Percentiles rank a stretch among this genome's conserved stretches.
Evolutionary conservation across 2,113 vertebrate species (phyloP).

Genomic region (Dolichallabes microphthalmus): DNA sequence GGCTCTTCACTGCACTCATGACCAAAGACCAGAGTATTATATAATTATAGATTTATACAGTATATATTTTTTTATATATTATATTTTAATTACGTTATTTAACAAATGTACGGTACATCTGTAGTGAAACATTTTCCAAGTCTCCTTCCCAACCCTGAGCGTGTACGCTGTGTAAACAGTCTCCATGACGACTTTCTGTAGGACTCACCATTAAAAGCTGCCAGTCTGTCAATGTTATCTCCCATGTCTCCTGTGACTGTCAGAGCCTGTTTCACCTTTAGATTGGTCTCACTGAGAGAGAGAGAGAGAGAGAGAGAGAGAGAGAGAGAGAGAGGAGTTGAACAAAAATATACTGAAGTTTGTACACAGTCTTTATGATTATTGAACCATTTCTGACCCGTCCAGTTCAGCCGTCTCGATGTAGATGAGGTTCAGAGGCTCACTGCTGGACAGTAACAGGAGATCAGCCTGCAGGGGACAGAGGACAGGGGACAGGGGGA

Average conservation of each 20-base stretch:
- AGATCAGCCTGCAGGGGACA: slow-evolving; percentile 80
- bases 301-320: slow-evolving; percentile 19
- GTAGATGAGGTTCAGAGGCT: slow-evolving; percentile 86
- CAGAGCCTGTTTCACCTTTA: slow-evolving; percentile 93
- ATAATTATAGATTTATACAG: neutral
- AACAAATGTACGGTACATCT: too few relatives aligned
- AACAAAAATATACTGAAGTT: neutral
- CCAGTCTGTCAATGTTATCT: slow-evolving; percentile 73
- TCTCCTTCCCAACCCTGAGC: neutral
- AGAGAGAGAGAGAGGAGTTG: slow-evolving; percentile 3
- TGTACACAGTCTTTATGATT: neutral
- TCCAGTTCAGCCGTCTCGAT: slow-evolving; percentile 93
- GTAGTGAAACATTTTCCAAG: neutral
- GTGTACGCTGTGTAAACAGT: neutral
- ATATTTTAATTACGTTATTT: too few relatives aligned
- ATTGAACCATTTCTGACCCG: slow-evolving; percentile 75
- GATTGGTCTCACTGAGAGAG: slow-evolving; percentile 86
- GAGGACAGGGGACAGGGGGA: neutral
- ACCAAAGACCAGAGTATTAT: neutral
- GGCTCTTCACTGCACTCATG: neutral
- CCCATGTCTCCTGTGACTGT: slow-evolving; percentile 82
- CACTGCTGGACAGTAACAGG: slow-evolving; percentile 90
- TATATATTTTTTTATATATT: too few relatives aligned
- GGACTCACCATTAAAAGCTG: slow-evolving; percentile 80
- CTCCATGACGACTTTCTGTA: neutral